Evolutionary conservation across 2,797 vertebrate genomes (phyloP).

Genomic region (Premnoplex brunnescens): DNA sequence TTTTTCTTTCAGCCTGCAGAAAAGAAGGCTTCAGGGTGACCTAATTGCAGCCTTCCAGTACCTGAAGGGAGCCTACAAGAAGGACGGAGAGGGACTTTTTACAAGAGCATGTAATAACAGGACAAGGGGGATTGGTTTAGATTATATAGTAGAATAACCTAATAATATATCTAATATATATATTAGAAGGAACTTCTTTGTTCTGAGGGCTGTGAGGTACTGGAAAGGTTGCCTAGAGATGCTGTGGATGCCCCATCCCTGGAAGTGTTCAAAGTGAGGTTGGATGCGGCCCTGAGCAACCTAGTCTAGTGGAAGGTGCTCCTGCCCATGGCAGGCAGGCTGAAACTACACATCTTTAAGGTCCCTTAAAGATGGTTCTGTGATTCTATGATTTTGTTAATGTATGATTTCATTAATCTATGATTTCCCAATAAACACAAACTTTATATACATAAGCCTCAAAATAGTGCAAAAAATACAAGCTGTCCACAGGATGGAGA

Average conservation of each 20-base stretch:
- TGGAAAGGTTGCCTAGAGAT: background rate
- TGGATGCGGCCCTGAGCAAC: background rate
- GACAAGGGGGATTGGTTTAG: background rate
- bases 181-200: background rate
- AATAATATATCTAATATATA: background rate
- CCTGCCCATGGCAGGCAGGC: background rate
- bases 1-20: background rate
- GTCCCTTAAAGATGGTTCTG: background rate
- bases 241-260: background rate
- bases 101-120: background rate
- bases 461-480: background rate
- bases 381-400: background rate
- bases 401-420: background rate
- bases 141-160: background rate
- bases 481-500: background rate
- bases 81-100: background rate
- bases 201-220: background rate
- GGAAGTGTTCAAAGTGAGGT: background rate
- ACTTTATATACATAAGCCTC: fast-evolving
- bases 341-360: background rate
- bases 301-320: background rate
- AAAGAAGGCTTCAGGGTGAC: background rate
- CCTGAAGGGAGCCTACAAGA: background rate
- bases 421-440: background rate
- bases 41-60: background rate